Percentiles rank a stretch among this genome's conserved stretches.
These are phyloP conservation scores for Gymnorhina tibicen DNA, from an alignment of 2,113 vertebrate genomes.

Conservation along the genomic window DNA sequence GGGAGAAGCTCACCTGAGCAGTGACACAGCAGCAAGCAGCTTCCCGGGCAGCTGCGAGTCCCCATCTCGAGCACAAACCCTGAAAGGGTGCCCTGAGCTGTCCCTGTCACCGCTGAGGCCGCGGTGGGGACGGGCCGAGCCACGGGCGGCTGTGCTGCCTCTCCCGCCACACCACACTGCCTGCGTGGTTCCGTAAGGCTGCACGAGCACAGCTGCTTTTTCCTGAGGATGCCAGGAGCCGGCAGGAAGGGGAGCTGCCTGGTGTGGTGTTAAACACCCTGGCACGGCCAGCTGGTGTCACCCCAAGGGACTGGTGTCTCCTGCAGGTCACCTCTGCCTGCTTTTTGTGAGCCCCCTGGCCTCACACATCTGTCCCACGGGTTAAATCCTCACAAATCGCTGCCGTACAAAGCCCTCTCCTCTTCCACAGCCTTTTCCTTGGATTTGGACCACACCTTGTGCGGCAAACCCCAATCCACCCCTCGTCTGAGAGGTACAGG, in stretches of 20 bases:
- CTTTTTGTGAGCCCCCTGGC: not conserved
- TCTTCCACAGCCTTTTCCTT: not conserved
- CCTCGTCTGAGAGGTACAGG: not conserved
- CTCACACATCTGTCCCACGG: rapidly evolving
- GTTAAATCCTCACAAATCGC: not conserved
- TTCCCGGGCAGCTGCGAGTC: not conserved
- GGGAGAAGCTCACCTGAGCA: not conserved
- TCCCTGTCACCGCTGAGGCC: not conserved
- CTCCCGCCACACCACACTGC: not conserved
- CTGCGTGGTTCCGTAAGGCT: rapidly evolving
- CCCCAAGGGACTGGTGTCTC: not conserved
- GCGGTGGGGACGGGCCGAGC: no score
- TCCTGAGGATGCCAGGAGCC: not conserved
- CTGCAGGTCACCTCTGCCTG: not conserved
- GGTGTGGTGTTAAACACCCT: not conserved
- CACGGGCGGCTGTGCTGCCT: not conserved
- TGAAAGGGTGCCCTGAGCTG: not conserved
- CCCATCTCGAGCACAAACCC: not conserved
- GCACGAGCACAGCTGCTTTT: not conserved
- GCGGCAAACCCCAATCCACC: not conserved
- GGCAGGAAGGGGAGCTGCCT: not conserved
- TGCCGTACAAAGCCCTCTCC: not conserved
- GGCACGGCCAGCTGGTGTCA: not conserved
- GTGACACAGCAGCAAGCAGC: not conserved
- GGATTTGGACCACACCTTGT: not conserved